Percentiles rank a stretch among this genome's conserved stretches.
Conservation (phyloP, 2,888 invertebrate genomes). For the Arge pagana region DNA sequence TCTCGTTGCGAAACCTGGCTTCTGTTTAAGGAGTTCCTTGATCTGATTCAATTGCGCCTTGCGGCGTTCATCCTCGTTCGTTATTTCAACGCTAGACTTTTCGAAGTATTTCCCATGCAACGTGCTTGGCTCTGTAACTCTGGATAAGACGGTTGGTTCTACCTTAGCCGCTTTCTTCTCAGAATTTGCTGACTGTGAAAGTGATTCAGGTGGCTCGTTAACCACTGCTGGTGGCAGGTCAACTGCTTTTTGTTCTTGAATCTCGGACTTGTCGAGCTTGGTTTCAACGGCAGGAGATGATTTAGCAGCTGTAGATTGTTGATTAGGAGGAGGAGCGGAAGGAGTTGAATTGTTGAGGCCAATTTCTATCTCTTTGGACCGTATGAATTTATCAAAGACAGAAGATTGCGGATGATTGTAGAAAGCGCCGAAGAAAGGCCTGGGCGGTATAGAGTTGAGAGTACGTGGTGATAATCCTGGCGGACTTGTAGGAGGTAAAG, state of each 20-base stretch:
- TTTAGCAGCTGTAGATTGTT: neutral
- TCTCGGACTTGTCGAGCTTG: too few species aligned
- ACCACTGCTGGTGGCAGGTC: neutral
- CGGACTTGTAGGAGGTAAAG: conserved; percentile 56
- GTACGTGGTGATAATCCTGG: conserved; percentile 48
- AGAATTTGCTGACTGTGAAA: neutral
- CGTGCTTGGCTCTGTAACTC: conserved; percentile 23
- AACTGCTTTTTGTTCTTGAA: neutral
- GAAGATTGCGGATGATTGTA: conserved; percentile 15
- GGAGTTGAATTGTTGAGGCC: neutral
- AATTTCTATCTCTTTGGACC: neutral
- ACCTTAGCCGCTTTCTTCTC: neutral
- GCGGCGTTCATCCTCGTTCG: conserved; percentile 62
- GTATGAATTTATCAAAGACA: conserved; percentile 16
- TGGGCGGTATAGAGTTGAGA: conserved; percentile 33
- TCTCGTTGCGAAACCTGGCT: conserved; percentile 67
- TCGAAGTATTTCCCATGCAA: conserved; percentile 24
- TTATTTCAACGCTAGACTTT: conserved; percentile 55
- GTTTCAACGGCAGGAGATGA: neutral
- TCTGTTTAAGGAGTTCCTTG: conserved; percentile 71
- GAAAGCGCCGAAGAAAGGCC: conserved; percentile 36
- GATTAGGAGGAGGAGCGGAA: neutral
- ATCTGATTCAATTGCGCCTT: conserved; percentile 72
- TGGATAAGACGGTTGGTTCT: neutral
- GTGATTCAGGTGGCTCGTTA: neutral